Conservation (phyloP, 1,140 invertebrate genomes). For the Atta texana region DNA sequence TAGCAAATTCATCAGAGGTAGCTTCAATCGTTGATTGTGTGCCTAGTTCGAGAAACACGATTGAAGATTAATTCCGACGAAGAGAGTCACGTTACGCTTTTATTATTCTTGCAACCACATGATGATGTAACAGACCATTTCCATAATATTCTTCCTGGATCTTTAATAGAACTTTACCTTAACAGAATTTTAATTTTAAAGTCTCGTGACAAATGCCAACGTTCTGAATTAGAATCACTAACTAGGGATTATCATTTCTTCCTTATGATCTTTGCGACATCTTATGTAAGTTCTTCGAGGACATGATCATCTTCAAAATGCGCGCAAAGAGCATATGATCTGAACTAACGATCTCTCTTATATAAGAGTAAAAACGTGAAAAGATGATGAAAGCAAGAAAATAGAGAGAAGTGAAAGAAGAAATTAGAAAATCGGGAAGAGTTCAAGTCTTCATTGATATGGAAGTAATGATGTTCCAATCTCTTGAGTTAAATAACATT, state of each 20-base stretch:
- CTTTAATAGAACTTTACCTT: slow-evolving; percentile 8
- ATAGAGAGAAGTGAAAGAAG: background rate
- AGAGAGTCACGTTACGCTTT: slow-evolving; percentile 41
- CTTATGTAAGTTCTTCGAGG: background rate
- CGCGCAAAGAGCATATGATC: background rate
- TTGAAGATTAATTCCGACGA: slow-evolving; percentile 43
- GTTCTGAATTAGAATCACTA: background rate
- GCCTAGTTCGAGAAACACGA: background rate
- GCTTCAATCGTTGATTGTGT: slow-evolving; percentile 14
- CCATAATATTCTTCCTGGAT: slow-evolving; percentile 50
- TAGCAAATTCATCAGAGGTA: background rate
- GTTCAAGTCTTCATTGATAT: background rate
- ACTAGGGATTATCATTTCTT: background rate
- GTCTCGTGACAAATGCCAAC: slow-evolving; percentile 1
- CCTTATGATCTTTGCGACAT: background rate
- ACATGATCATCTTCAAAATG: background rate
- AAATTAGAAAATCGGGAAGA: background rate
- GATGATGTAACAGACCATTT: slow-evolving; percentile 32
- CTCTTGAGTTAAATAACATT: no score
- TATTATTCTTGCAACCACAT: slow-evolving; percentile 19
- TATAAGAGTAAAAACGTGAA: background rate
- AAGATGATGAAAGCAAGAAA: background rate
- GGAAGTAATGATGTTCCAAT: no score
- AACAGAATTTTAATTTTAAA: background rate
- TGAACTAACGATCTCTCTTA: background rate